Percentiles rank a stretch among this genome's conserved stretches.
These are phyloP conservation scores for Pocillopora grandis DNA, from an alignment of 92 coral and sea anemone species.

Conservation along the genomic window DNA sequence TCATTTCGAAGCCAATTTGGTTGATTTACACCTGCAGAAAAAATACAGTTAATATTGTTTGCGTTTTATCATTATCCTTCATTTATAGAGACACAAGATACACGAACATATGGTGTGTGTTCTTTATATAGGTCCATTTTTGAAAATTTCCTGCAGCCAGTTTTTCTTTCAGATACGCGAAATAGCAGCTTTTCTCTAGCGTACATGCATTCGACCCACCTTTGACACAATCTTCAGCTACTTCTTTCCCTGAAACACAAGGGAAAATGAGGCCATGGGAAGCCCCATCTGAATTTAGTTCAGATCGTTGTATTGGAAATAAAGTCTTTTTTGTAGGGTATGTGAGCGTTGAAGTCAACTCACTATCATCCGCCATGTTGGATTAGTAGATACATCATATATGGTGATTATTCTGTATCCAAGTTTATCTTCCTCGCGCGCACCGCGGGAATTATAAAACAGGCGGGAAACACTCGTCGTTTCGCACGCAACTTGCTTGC, in stretches of 20 bases:
- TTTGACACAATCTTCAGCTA: neutral
- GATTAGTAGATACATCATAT: neutral
- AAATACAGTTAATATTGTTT: neutral
- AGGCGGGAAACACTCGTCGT: slow-evolving; percentile 31
- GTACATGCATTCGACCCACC: neutral
- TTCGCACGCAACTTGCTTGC: slow-evolving; percentile 23
- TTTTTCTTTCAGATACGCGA: neutral
- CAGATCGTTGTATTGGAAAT: slow-evolving; percentile 19
- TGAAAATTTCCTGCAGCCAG: too few relatives aligned
- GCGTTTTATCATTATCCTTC: too few relatives aligned
- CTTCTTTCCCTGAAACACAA: slow-evolving; percentile 15
- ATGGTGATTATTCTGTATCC: too few relatives aligned
- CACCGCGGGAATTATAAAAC: slow-evolving; percentile 25
- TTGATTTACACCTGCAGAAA: slow-evolving; percentile 17
- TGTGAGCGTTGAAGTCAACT: neutral
- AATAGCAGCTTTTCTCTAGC: neutral
- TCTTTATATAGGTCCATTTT: too few relatives aligned
- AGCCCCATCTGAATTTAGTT: neutral
- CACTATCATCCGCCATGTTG: slow-evolving; percentile 33
- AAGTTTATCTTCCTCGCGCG: too few relatives aligned
- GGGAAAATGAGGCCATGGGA: slow-evolving; percentile 24
- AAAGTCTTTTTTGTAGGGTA: slow-evolving; percentile 2
- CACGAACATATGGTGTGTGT: too few relatives aligned
- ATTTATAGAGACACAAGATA: neutral
- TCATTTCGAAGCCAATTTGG: slow-evolving; percentile 45